phyloP scores from a whole-genome alignment of 2,113 vertebrate genomes.

The Leptobrachium leishanense region DNA sequence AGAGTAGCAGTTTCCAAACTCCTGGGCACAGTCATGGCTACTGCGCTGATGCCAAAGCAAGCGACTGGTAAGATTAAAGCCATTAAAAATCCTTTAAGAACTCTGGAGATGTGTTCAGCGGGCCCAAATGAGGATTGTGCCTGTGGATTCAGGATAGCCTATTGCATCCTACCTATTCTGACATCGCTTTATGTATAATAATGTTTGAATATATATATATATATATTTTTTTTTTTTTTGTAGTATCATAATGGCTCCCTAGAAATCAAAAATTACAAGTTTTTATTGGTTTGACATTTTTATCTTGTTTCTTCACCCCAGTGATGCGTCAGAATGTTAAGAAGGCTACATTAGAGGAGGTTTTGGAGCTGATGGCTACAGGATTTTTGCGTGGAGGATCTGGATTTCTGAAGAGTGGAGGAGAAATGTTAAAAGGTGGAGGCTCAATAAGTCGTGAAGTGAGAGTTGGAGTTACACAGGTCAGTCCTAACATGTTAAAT shows the following conservation, averaged over 20 bases:
- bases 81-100: too few species aligned
- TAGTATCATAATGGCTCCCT: too few species aligned
- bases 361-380: conserved; percentile 94
- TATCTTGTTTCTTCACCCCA: conserved; percentile 54
- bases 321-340: conserved; percentile 98
- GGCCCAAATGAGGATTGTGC: too few species aligned
- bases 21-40: conserved; percentile 94
- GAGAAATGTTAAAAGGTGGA: conserved; percentile 97
- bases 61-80: conserved; percentile 78
- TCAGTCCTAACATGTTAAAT: conserved; percentile 59
- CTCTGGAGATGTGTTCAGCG: too few species aligned
- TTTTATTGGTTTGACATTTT: background rate
- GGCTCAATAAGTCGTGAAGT: conserved; percentile 96
- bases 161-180: too few species aligned
- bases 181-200: background rate
- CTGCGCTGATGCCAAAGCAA: conserved; percentile 94
- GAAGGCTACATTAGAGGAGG: conserved; percentile 91
- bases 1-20: conserved; percentile 93
- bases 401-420: conserved; percentile 94
- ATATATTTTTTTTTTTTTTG: background rate
- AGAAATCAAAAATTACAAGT: background rate
- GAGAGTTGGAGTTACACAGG: conserved; percentile 96
- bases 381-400: conserved; percentile 95
- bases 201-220: background rate
- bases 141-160: too few species aligned